Evolutionary conservation across 2,797 vertebrate species (phyloP), one percentile per base, ranked within the genome.

Genomic region (Cottoperca gobio): DNA sequence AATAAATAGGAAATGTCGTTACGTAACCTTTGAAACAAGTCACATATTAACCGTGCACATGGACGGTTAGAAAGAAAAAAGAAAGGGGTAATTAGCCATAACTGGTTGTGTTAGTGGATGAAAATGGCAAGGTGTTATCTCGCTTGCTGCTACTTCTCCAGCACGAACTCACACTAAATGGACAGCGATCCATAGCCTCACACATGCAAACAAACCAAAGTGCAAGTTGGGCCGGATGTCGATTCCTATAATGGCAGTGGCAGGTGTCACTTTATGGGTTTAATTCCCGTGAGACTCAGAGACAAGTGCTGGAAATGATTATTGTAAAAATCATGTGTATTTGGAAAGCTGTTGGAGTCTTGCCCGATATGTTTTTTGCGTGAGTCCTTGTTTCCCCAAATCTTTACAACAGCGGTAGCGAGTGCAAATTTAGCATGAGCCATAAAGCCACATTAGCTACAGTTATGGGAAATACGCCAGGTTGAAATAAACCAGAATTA

Each of bases 211-310:
- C 28, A 55, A 23, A 3, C 2, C 4, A 58, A 55, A 23, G 55
- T 39, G 33, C 33, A 21, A 19, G 11, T n/a, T 21, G 31, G 19
- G 12, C 33, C 23, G 19, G 54, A 58, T 21, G 8, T 45, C 33
- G 19, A 31, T 23, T 19, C 16, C 12, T 8, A 37, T 3, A 26
- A 8, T 17, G 12, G 0, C 2, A 0, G 0, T 39, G 28, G 11
- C 23, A n/a, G 33, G 7, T 0, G 0, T 33, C 19, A 26, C 4
- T n/a, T 17, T 39, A 19, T n/a, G 19, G 17, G 4, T 49, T 37
- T 12, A 42, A 35, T 26, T 43, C 9, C 6, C 0, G 26, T 37
- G 35, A 31, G 9, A 21, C 39, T 61, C 40, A 28, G 35, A 58
- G 6, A 42, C 7, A 26, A 42, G 7, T 0, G 2, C 42, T 54